Evolutionary conservation across 2,888 invertebrate genomes (phyloP).

Genomic region (Brachycybe producta): DNA sequence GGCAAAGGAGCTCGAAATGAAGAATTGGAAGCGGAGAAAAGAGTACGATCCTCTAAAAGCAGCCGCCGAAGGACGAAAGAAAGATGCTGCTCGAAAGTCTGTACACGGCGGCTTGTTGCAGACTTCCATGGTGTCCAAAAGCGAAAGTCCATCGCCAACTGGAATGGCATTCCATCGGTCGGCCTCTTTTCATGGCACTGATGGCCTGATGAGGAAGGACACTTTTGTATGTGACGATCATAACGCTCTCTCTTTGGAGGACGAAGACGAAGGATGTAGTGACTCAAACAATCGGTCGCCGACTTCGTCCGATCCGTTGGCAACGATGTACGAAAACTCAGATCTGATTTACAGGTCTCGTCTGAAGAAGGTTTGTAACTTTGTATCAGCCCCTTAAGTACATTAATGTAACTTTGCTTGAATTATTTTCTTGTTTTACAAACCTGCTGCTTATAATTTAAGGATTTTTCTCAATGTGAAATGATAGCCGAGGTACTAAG

Average conservation of each 20-base stretch:
- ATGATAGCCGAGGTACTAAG: slow-evolving; percentile 14
- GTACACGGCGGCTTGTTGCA: no score
- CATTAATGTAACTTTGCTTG: no score
- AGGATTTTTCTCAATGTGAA: slow-evolving; percentile 11
- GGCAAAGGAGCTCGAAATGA: slow-evolving; percentile 68
- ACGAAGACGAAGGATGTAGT: not conserved
- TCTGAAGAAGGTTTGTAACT: no score
- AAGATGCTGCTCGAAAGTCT: slow-evolving; percentile 28
- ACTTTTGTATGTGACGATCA: no score
- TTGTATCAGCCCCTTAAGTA: no score
- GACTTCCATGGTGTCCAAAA: not conserved
- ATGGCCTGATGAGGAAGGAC: slow-evolving; percentile 20
- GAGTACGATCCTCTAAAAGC: slow-evolving; percentile 92
- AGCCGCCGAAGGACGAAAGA: slow-evolving; percentile 63
- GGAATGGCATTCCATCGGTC: slow-evolving; percentile 30
- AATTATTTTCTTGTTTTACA: no score
- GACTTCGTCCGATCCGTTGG: no score
- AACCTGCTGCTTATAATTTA: no score
- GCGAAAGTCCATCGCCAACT: slow-evolving; percentile 5
- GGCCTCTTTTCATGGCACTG: slow-evolving; percentile 39
- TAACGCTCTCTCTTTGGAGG: slow-evolving; percentile 1
- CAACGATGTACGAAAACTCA: no score
- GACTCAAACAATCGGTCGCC: not conserved
- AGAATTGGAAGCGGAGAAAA: slow-evolving; percentile 90
- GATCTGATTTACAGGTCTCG: no score